Evolutionary conservation across 1,140 invertebrate genomes (phyloP).

Genomic region (Drosophila sulfurigaster): DNA sequence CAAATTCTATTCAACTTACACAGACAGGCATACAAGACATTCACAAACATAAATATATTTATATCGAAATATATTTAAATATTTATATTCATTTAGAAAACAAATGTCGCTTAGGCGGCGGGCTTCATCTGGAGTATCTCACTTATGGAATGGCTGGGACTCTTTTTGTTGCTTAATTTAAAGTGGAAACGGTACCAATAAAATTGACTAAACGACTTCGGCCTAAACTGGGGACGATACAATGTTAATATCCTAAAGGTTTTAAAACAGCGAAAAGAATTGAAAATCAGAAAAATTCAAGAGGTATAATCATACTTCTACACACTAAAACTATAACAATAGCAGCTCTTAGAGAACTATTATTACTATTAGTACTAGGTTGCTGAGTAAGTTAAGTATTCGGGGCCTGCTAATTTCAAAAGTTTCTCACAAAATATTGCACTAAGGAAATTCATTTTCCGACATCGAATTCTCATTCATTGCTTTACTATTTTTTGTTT

Average conservation of each 20-base stretch:
- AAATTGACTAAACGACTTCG: conserved; percentile 20
- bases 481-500: conserved; percentile 14
- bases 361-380: conserved; percentile 7
- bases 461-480: not conserved
- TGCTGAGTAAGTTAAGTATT: conserved; percentile 32
- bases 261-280: not conserved
- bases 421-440: conserved; percentile 23
- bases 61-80: conserved; percentile 7
- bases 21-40: not conserved
- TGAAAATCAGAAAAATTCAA: not conserved
- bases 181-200: conserved; percentile 4
- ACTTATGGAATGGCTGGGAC: conserved; percentile 45
- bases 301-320: conserved; percentile 26
- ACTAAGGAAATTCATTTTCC: conserved; percentile 15
- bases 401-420: conserved; percentile 11
- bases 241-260: not conserved
- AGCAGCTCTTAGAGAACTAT: conserved; percentile 21
- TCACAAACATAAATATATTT: conserved; percentile 1
- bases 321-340: conserved; percentile 7
- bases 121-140: conserved; percentile 27
- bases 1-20: conserved; percentile 34
- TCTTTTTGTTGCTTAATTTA: conserved; percentile 16
- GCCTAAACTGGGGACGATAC: conserved; percentile 2
- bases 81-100: conserved; percentile 38
- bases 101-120: conserved; percentile 54